Percentiles rank a stretch among this genome's conserved stretches.
Conservation (phyloP, 2,888 invertebrate genomes). For the Papilio elwesi region DNA sequence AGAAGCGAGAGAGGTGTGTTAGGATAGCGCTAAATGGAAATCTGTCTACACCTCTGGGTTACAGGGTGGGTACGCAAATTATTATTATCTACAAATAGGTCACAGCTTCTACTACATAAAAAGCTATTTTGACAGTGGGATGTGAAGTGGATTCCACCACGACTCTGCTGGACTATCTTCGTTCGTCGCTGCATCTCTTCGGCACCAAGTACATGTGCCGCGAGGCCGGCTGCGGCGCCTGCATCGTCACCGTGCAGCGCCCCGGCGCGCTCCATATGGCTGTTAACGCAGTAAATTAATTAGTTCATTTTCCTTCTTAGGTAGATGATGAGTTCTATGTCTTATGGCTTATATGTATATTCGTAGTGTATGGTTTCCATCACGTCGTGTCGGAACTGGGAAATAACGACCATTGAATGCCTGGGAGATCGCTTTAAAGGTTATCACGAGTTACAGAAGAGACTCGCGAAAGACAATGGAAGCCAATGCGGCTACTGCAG, state of each 20-base stretch:
- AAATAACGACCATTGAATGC: slow-evolving; percentile 86
- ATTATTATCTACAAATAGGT: too few species aligned
- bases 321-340: neutral
- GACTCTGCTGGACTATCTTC: slow-evolving; percentile 84
- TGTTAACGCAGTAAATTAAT: slow-evolving; percentile 85
- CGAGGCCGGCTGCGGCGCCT: slow-evolving; percentile 88
- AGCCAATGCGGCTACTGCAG: slow-evolving; percentile 87
- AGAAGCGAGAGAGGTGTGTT: too few species aligned
- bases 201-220: slow-evolving; percentile 88
- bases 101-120: too few species aligned
- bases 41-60: too few species aligned
- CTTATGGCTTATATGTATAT: neutral
- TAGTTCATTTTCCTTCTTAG: neutral
- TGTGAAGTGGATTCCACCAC: slow-evolving; percentile 67
- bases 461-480: slow-evolving; percentile 83
- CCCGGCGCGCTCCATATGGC: slow-evolving; percentile 63
- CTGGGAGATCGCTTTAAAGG: slow-evolving; percentile 83
- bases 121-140: slow-evolving; percentile 49
- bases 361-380: slow-evolving; percentile 81
- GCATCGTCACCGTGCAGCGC: slow-evolving; percentile 73
- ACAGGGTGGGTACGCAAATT: too few species aligned
- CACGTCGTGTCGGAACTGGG: slow-evolving; percentile 83
- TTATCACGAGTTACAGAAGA: slow-evolving; percentile 84
- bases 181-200: slow-evolving; percentile 79
- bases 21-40: too few species aligned